Percentiles rank a stretch among this genome's conserved stretches.
phyloP scores from a whole-genome alignment of 2,888 invertebrate genomes.

The Stegana nigrithorax region DNA sequence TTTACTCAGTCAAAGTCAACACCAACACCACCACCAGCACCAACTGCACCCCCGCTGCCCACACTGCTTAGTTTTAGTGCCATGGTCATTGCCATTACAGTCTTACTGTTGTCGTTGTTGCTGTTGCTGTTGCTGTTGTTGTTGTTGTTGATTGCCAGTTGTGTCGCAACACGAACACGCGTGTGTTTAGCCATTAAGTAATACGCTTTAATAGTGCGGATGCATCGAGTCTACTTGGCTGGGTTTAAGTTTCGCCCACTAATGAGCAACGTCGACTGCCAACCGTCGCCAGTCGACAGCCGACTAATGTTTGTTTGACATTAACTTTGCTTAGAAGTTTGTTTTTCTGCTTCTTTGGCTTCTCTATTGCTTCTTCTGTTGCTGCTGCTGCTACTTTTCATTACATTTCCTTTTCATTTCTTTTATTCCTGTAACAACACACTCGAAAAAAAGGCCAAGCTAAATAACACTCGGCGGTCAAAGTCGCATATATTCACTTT shows the following conservation, averaged over 20 bases:
- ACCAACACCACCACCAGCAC: no score
- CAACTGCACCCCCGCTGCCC: background rate
- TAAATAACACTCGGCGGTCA: no score
- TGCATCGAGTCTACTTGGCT: no score
- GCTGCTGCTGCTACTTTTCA: no score
- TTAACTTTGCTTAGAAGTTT: constrained; percentile 60
- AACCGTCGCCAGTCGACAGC: no score
- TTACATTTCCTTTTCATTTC: no score
- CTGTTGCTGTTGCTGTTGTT: background rate
- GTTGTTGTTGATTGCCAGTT: background rate
- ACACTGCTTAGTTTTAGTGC: background rate
- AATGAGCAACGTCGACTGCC: constrained; percentile 9
- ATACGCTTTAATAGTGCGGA: constrained; percentile 47
- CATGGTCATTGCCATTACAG: no score
- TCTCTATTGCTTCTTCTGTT: no score
- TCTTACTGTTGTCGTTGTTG: background rate
- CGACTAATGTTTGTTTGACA: constrained; percentile 55
- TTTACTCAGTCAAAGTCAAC: no score
- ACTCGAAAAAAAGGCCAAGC: no score
- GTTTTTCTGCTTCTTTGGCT: constrained; percentile 33
- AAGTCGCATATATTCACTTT: no score
- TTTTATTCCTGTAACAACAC: no score
- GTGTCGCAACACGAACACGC: constrained; percentile 41
- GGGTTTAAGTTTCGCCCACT: constrained; percentile 1
- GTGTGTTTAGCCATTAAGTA: constrained; percentile 57